These are phyloP conservation scores for Harmothoe impar DNA, from an alignment of 2,888 invertebrate species.

Conservation along the genomic window DNA sequence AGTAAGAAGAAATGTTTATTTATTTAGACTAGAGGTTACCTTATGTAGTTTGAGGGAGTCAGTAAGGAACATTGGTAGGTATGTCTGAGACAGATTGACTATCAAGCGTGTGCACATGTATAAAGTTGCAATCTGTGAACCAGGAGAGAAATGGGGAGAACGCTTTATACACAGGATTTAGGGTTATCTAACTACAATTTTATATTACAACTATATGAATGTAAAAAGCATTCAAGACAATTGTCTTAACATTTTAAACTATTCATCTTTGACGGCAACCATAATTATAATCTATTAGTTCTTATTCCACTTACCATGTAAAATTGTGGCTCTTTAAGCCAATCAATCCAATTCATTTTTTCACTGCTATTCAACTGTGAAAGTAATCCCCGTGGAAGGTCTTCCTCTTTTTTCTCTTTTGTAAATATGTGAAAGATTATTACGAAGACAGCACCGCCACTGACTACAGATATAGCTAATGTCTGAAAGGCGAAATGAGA, in stretches of 20 bases:
- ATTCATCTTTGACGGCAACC: no score
- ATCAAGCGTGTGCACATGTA: constrained; percentile 94
- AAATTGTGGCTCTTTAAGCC: constrained; percentile 86
- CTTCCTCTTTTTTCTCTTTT: constrained; percentile 68
- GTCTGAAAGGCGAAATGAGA: constrained; percentile 72
- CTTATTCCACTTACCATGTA: constrained; percentile 82
- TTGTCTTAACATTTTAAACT: no score
- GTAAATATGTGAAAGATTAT: constrained; percentile 88
- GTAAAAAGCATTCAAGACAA: no score
- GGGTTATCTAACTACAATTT: no score
- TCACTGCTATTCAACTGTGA: neutral
- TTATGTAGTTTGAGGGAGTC: constrained; percentile 90
- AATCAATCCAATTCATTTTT: constrained; percentile 84
- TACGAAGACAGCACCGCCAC: constrained; percentile 88
- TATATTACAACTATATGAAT: no score
- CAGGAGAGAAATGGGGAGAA: no score
- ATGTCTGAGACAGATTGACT: constrained; percentile 92
- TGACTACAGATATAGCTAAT: constrained; percentile 86
- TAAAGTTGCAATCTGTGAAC: constrained; percentile 88
- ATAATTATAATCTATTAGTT: no score
- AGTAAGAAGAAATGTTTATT: no score
- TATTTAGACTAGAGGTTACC: constrained; percentile 86
- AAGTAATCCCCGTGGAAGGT: neutral
- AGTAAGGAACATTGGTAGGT: constrained; percentile 93
- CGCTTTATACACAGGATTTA: no score